Conservation (phyloP, 37 sponge, comb jelly and placozoan species). For the Oscarella lobularis region DNA sequence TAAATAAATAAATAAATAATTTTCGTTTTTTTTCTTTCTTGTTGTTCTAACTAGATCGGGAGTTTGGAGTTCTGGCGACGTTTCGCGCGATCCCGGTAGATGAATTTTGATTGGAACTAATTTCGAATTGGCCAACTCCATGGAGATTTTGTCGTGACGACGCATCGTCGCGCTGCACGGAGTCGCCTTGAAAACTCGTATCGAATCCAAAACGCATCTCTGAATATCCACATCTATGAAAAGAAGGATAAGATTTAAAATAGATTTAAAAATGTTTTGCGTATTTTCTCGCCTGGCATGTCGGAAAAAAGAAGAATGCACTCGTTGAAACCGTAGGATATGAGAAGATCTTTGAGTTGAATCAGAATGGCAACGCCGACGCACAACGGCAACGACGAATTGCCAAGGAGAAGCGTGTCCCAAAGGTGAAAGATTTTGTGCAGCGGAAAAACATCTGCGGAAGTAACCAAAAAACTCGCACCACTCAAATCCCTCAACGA, state of each 20-base stretch:
- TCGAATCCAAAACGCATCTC: slow-evolving; percentile 46
- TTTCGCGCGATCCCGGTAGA: too few species aligned
- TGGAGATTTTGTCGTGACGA: slow-evolving; percentile 19
- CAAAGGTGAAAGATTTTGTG: slow-evolving; percentile 87
- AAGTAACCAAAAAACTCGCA: background rate
- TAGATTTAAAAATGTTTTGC: background rate
- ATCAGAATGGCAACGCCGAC: slow-evolving; percentile 83
- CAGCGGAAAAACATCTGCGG: slow-evolving; percentile 81
- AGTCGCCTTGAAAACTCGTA: slow-evolving; percentile 28
- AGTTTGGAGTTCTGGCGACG: too few species aligned
- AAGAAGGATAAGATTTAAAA: background rate
- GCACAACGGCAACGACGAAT: slow-evolving; percentile 77
- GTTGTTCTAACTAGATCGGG: too few species aligned
- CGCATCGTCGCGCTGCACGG: slow-evolving; percentile 54
- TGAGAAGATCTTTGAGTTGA: slow-evolving; percentile 62
- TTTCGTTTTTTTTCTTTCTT: too few species aligned
- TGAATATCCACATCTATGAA: slow-evolving; percentile 69
- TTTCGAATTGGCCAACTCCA: slow-evolving; percentile 9
- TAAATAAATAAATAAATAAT: too few species aligned
- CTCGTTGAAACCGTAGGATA: slow-evolving; percentile 86
- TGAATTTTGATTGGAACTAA: too few species aligned
- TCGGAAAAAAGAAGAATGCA: slow-evolving; percentile 98
- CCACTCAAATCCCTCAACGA: background rate
- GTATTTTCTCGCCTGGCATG: slow-evolving; percentile 69
- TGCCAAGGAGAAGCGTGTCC: slow-evolving; percentile 85